Evolutionary conservation across 2,888 invertebrate genomes (phyloP), one percentile per base, ranked within the genome.

Genomic region (Gortyna flavago): DNA sequence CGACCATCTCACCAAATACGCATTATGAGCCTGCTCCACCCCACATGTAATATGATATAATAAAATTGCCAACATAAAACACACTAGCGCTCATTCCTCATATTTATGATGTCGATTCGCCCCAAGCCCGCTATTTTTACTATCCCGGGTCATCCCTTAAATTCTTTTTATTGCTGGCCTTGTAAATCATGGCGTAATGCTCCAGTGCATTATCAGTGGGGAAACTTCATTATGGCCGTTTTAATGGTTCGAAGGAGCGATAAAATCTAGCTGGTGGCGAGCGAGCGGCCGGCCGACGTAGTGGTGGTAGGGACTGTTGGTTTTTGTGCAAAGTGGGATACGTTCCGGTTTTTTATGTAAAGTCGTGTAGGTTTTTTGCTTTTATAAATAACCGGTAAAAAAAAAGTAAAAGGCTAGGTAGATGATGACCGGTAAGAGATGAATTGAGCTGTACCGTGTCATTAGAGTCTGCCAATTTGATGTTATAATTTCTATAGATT

Each of bases 191-290:
- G 94, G 96, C 93, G 95, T 95, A 95, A 96, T 95, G 95, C 96
- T 93, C 92, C 93, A 95, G 95, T 96, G 96, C 95, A 96, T 96
- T 96, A 96, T 95, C 95, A 95, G 94, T 88, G 92, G 93, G 94
- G 96, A 96, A 95, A 96, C 96, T 96, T 96, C 96, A 96, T 96
- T 96, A 96, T 95, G 96, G 96, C 92, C 94, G 95, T 96, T 96
- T 96, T 96, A 96, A 96, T 96, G 96, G 96, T 94, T 95, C 93
- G 95, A 93, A 96, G 96, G 94, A 95, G 92, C 96, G 96, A 96
- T 96, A 96, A 96, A 96, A 96, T 96, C 96, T 95, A 93, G 95
- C 95, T 92, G 93, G 93, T 93, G 93, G 94, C 89, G 89, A 89
- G 87, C 90, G 91, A 87, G 89, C 89, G 90, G 89, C 90, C 90